Evolutionary conservation across 2,797 vertebrate species (phyloP).

Genomic region (Phalloptychus januarius): DNA sequence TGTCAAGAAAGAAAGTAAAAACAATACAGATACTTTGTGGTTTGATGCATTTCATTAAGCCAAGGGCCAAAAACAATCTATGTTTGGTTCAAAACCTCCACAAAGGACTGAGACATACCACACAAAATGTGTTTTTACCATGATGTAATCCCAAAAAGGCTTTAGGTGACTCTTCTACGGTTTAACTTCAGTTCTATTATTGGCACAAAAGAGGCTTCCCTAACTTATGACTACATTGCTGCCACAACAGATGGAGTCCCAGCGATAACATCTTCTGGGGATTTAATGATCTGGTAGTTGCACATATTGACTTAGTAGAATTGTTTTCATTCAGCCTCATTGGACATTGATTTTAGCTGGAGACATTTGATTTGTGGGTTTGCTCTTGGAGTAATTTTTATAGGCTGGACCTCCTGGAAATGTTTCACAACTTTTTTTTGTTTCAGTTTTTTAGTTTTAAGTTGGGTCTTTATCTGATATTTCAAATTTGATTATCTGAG

Average conservation of each 20-base stretch:
- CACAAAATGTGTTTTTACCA: not conserved
- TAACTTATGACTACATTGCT: not conserved
- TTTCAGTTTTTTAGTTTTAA: too few species aligned
- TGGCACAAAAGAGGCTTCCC: not conserved
- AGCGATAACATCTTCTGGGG: not conserved
- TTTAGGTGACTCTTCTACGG: not conserved
- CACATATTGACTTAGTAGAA: not conserved
- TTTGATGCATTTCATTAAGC: not conserved
- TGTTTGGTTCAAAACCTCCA: not conserved
- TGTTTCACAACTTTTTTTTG: not conserved
- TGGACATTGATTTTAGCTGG: not conserved
- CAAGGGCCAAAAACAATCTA: not conserved
- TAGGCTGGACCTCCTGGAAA: not conserved
- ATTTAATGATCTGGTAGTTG: not conserved
- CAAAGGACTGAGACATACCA: not conserved
- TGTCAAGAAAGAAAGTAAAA: not conserved
- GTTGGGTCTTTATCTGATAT: not conserved
- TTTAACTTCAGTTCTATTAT: not conserved
- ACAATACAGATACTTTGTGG: not conserved
- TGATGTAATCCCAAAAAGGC: not conserved
- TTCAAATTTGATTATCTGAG: not conserved
- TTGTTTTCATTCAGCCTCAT: not conserved
- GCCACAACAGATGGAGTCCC: not conserved
- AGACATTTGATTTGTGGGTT: not conserved
- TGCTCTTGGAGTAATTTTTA: not conserved